Evolutionary conservation across 2,888 invertebrate genomes (phyloP), one percentile per base, ranked within the genome.

Genomic region (Cerastis rubricosa): DNA sequence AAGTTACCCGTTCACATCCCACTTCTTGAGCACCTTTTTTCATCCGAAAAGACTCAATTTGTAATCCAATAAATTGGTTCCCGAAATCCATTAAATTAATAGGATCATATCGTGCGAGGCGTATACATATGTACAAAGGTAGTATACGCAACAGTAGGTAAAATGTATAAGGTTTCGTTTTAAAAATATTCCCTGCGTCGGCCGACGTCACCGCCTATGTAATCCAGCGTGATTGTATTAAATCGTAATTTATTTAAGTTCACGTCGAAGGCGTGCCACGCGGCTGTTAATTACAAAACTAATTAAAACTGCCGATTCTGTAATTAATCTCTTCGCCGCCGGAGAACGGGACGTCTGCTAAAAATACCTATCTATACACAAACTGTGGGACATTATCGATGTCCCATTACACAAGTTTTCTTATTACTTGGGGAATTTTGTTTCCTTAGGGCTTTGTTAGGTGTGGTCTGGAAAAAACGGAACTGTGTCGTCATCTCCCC

Each of bases 261-360:
- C 90, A 90, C 92, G 91, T 91, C 89, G 91, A 91, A 92, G 92
- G 91, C 92, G 90, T 86, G 91, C 92, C 93, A 92, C 92, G 93
- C 91, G 90, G 92, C 93, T 93, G 95, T 94, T 96, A 95, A 95
- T 96, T 96, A 95, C 94, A 89, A 93, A 95, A 96, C 95, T 95
- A 96, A 96, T 96, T 96, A 96, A 95, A 95, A 96, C 94, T 95
- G 95, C 95, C 95, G 95, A 96, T 94, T 94, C 92, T 88, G 93
- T 94, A 94, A 96, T 96, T 96, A 96, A 96, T 96, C 95, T 96
- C 91, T 85, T 85, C 88, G 86, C 81, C 81, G 88, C 85, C 83
- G 80, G 87, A 85, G 80, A 81, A 84, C 83, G 87, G 83, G 85
- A 80, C 80, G 82, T 85, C 80, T 78, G 73, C 74, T 72, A 83